Base-by-base conservation (phyloP, 1,140 invertebrate species). In the Diorhabda elongata region DNA sequence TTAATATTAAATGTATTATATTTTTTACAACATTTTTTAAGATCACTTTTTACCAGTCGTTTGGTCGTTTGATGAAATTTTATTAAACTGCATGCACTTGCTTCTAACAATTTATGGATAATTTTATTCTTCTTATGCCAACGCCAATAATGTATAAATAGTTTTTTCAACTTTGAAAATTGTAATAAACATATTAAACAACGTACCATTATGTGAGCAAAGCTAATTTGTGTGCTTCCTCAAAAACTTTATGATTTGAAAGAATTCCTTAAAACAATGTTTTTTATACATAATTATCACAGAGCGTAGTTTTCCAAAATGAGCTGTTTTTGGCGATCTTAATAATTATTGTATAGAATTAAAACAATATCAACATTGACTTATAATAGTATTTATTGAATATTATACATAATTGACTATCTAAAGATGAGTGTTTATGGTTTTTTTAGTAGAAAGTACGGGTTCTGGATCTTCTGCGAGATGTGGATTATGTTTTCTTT, bases 401-500 rank as follows among this genome's bases (percentile, higher is more conserved):
- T 67, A 26, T 5, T 47, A 57, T 61, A 3, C 8, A 47, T 44
- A 57, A 11, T 45, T 65, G 42, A 11, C 43, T 11, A 64, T 57
- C 2, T 52, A 52, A 8, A 52, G 47, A 52, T 52, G 47, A 52
- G 47, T 52, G 47, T 3, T 52, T 6, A 52, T 52, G 47, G 47
- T 52, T 52, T 52, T 52, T 52, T 52, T 52, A 52, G 45, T 9
- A 52, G 47, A 4, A 2, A n/a, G 2, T 52, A n/a, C 6, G 6
- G 47, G 47, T 4, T 52, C 47, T 52, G n/a, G 47, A 8, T 42
- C 65, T 68, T 68, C 8, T n/a, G 3, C 42, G 42, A 57, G 42
- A 66, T 71, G 7, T 42, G 47, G 7, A n/a, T 59, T 67, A 5
- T 41, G 8, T 67, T 67, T 67, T 60, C 65, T 42, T 67, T 59